phyloP scores from a whole-genome alignment of 37 sponge, comb jelly and placozoan species.

The Aphrocallistes beatrix region DNA sequence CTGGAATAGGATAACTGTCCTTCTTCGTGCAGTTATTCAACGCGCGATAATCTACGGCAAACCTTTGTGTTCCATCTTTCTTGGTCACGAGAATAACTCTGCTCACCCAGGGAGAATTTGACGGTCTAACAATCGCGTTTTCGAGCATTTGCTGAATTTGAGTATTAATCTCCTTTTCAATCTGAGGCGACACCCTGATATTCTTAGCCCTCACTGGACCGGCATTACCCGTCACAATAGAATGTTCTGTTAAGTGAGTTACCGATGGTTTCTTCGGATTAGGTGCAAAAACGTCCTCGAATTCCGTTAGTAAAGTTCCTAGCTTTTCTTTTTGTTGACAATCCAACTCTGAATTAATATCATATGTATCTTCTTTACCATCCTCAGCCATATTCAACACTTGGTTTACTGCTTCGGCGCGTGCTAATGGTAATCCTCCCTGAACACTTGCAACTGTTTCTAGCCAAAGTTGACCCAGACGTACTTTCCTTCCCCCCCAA shows the following conservation, averaged over 20 bases:
- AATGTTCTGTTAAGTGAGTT: not conserved
- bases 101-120: not conserved
- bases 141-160: not conserved
- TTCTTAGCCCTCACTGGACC: not conserved
- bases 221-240: not conserved
- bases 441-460: no score
- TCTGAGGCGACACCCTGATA: not conserved
- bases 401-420: no score
- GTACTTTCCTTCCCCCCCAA: no score
- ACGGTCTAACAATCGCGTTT: not conserved
- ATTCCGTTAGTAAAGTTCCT: no score
- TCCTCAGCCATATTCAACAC: no score
- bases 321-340: no score
- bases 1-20: not conserved
- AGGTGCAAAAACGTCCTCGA: no score
- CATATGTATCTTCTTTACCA: no score
- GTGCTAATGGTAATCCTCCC: no score
- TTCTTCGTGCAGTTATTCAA: not conserved
- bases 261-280: no score
- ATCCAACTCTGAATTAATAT: no score
- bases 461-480: no score
- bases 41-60: not conserved
- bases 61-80: not conserved
- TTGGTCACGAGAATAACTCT: not conserved
- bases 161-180: not conserved